These are phyloP conservation scores for Peromyscus aztecus DNA, from an alignment of 2,797 vertebrate species.

Conservation along the genomic window DNA sequence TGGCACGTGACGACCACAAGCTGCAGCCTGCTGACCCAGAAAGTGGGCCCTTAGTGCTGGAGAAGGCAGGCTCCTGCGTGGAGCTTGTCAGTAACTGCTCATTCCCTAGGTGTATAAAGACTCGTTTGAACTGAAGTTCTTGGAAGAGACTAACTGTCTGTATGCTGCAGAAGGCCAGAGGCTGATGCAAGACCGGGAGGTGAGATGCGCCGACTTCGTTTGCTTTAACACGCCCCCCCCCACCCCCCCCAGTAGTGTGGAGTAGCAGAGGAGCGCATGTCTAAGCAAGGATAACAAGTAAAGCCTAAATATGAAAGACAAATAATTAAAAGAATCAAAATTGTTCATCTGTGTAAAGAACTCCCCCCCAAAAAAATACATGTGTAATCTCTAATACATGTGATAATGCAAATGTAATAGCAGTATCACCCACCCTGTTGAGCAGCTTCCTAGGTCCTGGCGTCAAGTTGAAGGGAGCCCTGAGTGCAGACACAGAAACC, in stretches of 20 bases:
- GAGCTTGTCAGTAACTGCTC: neutral
- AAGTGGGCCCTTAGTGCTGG: neutral
- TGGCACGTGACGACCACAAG: neutral
- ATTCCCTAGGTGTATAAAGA: slow-evolving; percentile 90
- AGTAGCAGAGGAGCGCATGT: neutral
- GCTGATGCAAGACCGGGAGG: slow-evolving; percentile 92
- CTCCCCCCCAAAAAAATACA: neutral
- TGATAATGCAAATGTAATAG: neutral
- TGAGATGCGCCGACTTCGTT: slow-evolving; percentile 62
- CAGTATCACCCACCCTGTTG: neutral
- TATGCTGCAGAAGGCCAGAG: slow-evolving; percentile 92
- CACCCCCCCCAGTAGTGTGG: neutral
- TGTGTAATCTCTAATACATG: neutral
- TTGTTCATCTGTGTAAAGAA: neutral
- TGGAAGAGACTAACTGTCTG: slow-evolving; percentile 91
- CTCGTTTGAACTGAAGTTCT: slow-evolving; percentile 90
- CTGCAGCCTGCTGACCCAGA: neutral
- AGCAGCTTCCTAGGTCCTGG: neutral
- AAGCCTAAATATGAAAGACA: neutral
- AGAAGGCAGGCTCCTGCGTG: neutral
- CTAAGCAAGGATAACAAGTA: neutral
- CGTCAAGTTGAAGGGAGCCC: neutral
- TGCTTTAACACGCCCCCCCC: neutral
- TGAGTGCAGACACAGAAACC: neutral
- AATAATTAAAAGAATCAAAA: neutral